Base-by-base conservation (phyloP, 2,113 vertebrate genomes). In the Arizona elegans region DNA sequence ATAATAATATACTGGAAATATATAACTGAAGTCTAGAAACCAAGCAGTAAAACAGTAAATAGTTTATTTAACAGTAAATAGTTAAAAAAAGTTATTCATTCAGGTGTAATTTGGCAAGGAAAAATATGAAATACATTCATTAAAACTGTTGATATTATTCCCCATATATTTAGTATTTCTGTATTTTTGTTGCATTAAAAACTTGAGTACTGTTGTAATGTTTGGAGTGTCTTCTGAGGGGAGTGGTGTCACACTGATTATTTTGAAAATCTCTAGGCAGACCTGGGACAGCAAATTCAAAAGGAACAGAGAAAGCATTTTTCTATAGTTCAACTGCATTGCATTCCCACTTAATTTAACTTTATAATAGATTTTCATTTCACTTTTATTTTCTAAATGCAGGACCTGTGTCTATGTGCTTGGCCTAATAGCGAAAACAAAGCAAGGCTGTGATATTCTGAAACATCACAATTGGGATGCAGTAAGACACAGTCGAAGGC, bases 321-420 rank as follows among this genome's bases (percentile, higher is more conserved):
- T 85, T 58, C 29, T 86, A 15, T 38, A 58, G 1, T 29, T 17
- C 38, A 33, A 23, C 29, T 62, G 33, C 8, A 86, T 6, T 90
- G 26, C 90, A 19, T 93, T 93, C 54, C 19, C 24, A 92, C 93
- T 91, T 33, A 87, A 90, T 86, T 92, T 54, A 11, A 94, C 1
- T 70, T 1, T 86, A 21, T 93, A 91, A 81, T 38, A 81, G 17
- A 38, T 81, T 81, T 92, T 91, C 85, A 86, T 85, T 59, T 17
- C 24, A 54, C 85, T 75, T 81, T 92, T 93, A 21, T 95, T 91
- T 96, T 58, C 95, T 94, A 93, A 93, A 95, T 97, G 92, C 96
- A 99, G 99, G 96, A 99, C 99, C 0, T 99, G 99, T 96, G 98
- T 99, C 88, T 99, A 99, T 94, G 98, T 99, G 89, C 97, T 99